Evolutionary conservation across 2,797 vertebrate genomes (phyloP).

Genomic region (Naso thynnoides): DNA sequence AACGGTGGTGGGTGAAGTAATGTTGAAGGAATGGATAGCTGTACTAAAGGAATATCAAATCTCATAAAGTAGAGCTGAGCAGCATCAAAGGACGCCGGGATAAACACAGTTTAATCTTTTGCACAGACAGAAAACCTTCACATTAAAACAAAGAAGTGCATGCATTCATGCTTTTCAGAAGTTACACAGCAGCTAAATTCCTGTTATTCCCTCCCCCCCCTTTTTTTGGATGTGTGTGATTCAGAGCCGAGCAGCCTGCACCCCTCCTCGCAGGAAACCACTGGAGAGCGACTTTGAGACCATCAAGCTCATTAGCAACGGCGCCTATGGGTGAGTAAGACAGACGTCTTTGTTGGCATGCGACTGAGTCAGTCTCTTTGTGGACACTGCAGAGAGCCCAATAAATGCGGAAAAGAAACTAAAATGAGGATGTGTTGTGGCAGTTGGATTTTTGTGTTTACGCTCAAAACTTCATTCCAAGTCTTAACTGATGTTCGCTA

Average conservation of each 20-base stretch:
- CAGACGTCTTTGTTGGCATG: slow-evolving; percentile 46
- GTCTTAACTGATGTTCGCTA: slow-evolving; percentile 15
- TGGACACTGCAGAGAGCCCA: slow-evolving; percentile 25
- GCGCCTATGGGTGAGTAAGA: slow-evolving; percentile 93
- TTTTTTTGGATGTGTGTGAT: slow-evolving; percentile 36
- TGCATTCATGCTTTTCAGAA: not conserved
- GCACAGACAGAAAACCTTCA: not conserved
- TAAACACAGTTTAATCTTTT: not conserved
- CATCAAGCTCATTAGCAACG: slow-evolving; percentile 97
- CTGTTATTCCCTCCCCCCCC: slow-evolving; percentile 32
- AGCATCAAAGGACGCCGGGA: not conserved
- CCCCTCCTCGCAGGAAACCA: slow-evolving; percentile 88
- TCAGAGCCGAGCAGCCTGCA: slow-evolving; percentile 83
- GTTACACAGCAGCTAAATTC: slow-evolving; percentile 17
- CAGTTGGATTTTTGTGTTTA: slow-evolving; percentile 31
- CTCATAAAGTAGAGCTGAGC: not conserved
- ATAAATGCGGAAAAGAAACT: slow-evolving; percentile 49
- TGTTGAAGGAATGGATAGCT: not conserved
- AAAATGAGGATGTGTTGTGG: slow-evolving; percentile 35
- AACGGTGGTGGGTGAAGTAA: not conserved
- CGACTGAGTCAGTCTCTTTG: slow-evolving; percentile 34
- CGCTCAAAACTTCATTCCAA: slow-evolving; percentile 12
- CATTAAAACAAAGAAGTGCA: slow-evolving; percentile 10
- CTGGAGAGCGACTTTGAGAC: slow-evolving; percentile 97
- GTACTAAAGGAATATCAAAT: not conserved